phyloP scores from a whole-genome alignment of 2,113 vertebrate species.

The Calidris pugnax region DNA sequence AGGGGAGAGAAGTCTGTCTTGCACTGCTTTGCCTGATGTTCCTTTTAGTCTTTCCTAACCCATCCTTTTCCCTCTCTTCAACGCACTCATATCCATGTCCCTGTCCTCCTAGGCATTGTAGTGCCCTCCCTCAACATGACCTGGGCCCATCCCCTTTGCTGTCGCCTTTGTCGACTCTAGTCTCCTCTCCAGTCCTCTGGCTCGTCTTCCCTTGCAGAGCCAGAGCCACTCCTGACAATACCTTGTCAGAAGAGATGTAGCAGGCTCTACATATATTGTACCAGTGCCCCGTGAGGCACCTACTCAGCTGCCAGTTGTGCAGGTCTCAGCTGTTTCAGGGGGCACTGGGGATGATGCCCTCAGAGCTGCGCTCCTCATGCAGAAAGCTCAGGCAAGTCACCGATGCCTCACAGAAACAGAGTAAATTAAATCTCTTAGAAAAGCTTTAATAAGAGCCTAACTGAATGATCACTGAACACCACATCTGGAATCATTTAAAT shows the following conservation, averaged over 20 bases:
- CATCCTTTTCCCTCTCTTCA: background rate
- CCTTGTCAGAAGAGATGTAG: background rate
- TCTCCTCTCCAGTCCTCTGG: background rate
- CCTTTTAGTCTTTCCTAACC: background rate
- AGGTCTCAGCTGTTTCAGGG: background rate
- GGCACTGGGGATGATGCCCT: background rate
- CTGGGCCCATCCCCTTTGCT: background rate
- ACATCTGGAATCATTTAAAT: conserved; percentile 53
- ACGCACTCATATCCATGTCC: background rate
- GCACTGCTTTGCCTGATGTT: background rate
- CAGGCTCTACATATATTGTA: background rate
- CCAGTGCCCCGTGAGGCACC: background rate
- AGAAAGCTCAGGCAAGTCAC: background rate
- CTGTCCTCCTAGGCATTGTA: background rate
- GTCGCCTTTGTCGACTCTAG: background rate
- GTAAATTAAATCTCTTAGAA: background rate
- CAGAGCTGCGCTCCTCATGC: background rate
- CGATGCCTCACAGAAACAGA: background rate
- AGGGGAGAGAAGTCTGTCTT: background rate
- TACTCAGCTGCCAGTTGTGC: background rate
- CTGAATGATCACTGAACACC: background rate
- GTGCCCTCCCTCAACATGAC: background rate
- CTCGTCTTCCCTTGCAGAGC: background rate
- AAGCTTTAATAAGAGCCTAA: background rate
- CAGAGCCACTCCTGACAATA: background rate